Evolutionary conservation across 1,140 invertebrate species (phyloP).

Genomic region (Drosophila rufa): DNA sequence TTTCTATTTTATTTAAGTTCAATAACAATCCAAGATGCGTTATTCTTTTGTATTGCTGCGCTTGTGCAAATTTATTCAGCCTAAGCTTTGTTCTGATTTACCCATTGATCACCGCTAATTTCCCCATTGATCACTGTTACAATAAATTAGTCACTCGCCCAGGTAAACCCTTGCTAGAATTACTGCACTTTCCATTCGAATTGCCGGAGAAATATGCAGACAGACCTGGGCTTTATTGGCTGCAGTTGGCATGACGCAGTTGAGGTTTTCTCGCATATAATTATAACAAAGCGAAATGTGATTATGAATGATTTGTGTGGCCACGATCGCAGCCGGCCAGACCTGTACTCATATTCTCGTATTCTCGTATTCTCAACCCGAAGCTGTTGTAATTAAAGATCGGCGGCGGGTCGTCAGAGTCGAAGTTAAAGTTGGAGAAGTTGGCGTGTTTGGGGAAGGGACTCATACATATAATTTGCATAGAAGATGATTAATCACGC

Average conservation of each 20-base stretch:
- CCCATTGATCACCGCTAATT: conserved; percentile 19
- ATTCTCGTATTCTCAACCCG: background rate
- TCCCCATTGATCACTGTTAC: background rate
- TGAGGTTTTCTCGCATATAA: conserved; percentile 31
- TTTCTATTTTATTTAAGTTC: too few relatives aligned
- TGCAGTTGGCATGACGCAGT: conserved; percentile 33
- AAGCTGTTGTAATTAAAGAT: conserved; percentile 48
- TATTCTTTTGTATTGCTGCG: too few relatives aligned
- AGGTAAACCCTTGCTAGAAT: background rate
- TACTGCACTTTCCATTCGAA: conserved; percentile 12
- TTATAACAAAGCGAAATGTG: conserved; percentile 27
- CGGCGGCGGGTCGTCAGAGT: conserved; percentile 9
- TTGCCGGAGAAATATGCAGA: background rate
- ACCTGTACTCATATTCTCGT: conserved; percentile 27
- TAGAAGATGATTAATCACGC: conserved; percentile 60
- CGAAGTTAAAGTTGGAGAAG: conserved; percentile 10
- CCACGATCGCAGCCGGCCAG: conserved; percentile 19
- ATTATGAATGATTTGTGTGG: conserved; percentile 52
- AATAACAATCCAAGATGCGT: too few relatives aligned
- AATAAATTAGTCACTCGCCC: background rate
- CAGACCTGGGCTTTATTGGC: conserved; percentile 10
- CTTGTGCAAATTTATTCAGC: too few relatives aligned
- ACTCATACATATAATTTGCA: conserved; percentile 51
- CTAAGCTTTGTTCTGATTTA: background rate
- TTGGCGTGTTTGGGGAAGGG: conserved; percentile 22